A percentile compares a stretch with the other conserved stretches of the same genome.
Conservation (phyloP, 2,888 invertebrate genomes). For the Acronicta leporina region DNA sequence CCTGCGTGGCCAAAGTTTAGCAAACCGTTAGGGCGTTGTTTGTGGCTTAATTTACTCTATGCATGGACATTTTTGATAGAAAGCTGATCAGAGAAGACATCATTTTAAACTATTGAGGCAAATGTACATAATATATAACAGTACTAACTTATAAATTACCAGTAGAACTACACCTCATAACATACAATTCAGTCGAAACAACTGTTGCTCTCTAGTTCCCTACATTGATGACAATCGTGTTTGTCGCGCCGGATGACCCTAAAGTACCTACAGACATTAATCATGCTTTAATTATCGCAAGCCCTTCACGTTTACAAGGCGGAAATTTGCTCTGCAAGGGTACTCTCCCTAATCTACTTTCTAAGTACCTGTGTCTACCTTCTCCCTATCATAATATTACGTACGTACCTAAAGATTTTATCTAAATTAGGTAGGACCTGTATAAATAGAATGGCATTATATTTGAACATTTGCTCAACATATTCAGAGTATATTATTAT, state of each 20-base stretch:
- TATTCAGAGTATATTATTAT: not conserved
- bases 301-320: conserved; percentile 58
- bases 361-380: conserved; percentile 30
- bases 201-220: conserved; percentile 26
- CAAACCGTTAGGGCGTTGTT: too few relatives aligned
- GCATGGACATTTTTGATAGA: too few relatives aligned
- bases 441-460: conserved; percentile 17
- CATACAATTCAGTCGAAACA: conserved; percentile 3
- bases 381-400: conserved; percentile 27
- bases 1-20: too few relatives aligned
- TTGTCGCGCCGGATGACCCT: conserved; percentile 42
- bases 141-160: too few relatives aligned
- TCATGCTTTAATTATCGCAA: conserved; percentile 62
- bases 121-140: too few relatives aligned
- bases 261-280: conserved; percentile 54
- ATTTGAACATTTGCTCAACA: conserved; percentile 6
- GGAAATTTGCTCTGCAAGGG: conserved; percentile 62
- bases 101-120: too few relatives aligned
- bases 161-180: too few relatives aligned
- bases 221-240: conserved; percentile 41
- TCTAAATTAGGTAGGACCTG: conserved; percentile 29
- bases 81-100: too few relatives aligned
- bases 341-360: conserved; percentile 50
- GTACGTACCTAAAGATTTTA: conserved; percentile 40
- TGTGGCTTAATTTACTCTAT: too few relatives aligned